Evolutionary conservation across 2,113 vertebrate species (phyloP).

Genomic region (Stigmatopora argus): DNA sequence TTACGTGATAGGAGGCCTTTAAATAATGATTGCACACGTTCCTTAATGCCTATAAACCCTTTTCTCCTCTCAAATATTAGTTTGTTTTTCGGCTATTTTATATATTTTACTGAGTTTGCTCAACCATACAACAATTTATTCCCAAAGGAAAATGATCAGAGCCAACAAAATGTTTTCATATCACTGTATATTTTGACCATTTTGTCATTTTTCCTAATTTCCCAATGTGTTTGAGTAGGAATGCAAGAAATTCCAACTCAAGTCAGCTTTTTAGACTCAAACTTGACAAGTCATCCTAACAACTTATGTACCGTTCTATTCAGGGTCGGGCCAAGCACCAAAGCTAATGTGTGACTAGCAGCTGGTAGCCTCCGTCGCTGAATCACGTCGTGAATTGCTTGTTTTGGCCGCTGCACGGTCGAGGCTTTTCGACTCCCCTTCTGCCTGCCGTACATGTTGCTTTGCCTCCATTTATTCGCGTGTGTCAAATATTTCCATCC

Average conservation of each 20-base stretch:
- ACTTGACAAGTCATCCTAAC: neutral
- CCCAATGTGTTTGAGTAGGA: neutral
- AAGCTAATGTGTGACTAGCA: conserved; percentile 50
- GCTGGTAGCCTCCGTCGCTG: conserved; percentile 34
- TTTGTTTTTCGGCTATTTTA: no score
- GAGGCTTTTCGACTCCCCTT: conserved; percentile 39
- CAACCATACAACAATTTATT: no score
- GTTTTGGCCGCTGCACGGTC: conserved; percentile 39
- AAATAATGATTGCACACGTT: no score
- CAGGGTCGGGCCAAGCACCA: conserved; percentile 47
- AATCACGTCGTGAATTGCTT: conserved; percentile 33
- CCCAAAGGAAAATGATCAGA: no score
- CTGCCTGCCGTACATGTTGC: conserved; percentile 35
- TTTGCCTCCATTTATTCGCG: conserved; percentile 26
- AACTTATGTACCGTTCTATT: conserved; percentile 34
- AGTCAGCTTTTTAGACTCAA: neutral
- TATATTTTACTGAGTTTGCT: no score
- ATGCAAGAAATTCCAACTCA: neutral
- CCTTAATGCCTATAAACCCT: no score
- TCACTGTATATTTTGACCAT: no score
- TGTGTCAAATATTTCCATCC: conserved; percentile 34
- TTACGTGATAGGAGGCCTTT: no score
- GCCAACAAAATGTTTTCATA: no score
- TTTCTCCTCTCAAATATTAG: no score
- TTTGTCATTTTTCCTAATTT: no score